Evolutionary conservation across 2,888 invertebrate genomes (phyloP), one percentile per base, ranked within the genome.

Genomic region (Acanthopleura granulata): DNA sequence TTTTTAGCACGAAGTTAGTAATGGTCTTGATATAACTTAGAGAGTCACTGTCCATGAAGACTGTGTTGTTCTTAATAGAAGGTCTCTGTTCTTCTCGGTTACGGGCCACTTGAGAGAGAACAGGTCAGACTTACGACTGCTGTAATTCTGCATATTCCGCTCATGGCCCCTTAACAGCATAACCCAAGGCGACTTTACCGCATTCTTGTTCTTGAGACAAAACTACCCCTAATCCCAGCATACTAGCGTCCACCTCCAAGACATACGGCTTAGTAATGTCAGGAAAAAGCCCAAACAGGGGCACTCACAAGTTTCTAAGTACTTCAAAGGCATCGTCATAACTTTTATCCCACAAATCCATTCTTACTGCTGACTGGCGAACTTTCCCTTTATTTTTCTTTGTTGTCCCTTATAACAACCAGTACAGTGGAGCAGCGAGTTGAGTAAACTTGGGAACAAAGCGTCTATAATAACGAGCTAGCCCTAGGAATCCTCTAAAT

Each of bases 381-480:
- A n/a, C n/a, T n/a, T n/a, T 27, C 22, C 29, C 11, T 61, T 77
- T 77, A 25, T 40, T 72, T 16, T 15, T 12, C 40, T 72, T 74
- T 6, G 18, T 49, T 25, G 30, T n/a, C 16, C 66, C 72, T 18
- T 69, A 72, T 25, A 76, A 40, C n/a, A 81, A 72, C 27, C 73
- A 66, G 66, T 75, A 27, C 15, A 82, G 75, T 18, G 80, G 81
- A 49, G 50, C 73, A 18, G 79, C 78, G 29, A 80, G 78, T 18
- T 74, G 50, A 22, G 77, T 76, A 72, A 81, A 81, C 29, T 75
- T 74, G 62, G 74, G 15, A 4, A 82, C 72, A 74, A 77, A 82
- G 16, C 78, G 57, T 16, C 80, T 25, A 62, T 79, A 79, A 74
- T 80, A 82, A 12, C 77, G 75, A 11, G 76, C 75, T 49, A 81